Percentiles rank a stretch among this genome's conserved stretches.
phyloP scores from a whole-genome alignment of 2,113 vertebrate species.

The Puntigrus tetrazona region DNA sequence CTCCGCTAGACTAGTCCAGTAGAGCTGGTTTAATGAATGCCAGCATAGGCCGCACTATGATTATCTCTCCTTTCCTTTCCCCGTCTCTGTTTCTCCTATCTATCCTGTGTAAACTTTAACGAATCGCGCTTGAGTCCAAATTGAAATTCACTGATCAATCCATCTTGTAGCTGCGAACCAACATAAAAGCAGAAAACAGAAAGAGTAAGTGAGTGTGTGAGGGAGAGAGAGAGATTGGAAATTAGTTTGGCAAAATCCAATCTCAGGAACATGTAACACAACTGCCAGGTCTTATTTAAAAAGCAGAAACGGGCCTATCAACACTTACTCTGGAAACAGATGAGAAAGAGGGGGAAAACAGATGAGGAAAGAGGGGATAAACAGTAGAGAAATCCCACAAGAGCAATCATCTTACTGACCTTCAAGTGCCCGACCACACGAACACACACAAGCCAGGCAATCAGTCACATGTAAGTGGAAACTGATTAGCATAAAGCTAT shows the following conservation, averaged over 20 bases:
- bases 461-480: neutral
- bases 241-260: constrained; percentile 57
- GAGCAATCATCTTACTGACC: constrained; percentile 40
- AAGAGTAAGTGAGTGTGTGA: constrained; percentile 29
- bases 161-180: constrained; percentile 40
- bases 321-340: constrained; percentile 45
- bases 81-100: constrained; percentile 22
- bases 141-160: constrained; percentile 55
- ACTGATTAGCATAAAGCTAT: constrained; percentile 16
- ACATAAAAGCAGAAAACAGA: constrained; percentile 4
- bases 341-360: constrained; percentile 35
- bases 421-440: constrained; percentile 32
- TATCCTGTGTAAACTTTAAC: constrained; percentile 34
- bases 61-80: constrained; percentile 51
- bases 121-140: constrained; percentile 43
- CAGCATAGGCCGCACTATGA: constrained; percentile 37
- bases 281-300: constrained; percentile 56
- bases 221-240: constrained; percentile 39
- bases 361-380: constrained; percentile 31
- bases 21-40: constrained; percentile 53
- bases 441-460: neutral
- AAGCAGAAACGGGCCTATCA: constrained; percentile 46
- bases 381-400: constrained; percentile 9
- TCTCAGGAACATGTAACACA: constrained; percentile 51
- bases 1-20: constrained; percentile 38